Base-by-base conservation (phyloP, 2,888 invertebrate species). In the Onthophagus sagittarius region DNA sequence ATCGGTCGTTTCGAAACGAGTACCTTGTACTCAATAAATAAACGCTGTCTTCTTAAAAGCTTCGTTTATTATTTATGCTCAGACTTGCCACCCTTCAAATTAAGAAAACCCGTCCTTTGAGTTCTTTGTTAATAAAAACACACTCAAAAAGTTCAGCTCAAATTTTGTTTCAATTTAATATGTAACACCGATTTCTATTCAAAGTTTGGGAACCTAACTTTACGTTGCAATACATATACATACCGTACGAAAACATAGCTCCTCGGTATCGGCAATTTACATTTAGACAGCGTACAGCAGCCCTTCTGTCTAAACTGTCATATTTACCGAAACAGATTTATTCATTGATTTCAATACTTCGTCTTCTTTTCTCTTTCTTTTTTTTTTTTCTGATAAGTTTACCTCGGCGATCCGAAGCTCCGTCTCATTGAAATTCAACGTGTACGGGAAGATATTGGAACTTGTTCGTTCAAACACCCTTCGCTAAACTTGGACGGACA, bases 21-120 rank as follows among this genome's bases (percentile, higher is more conserved):
- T 69, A 72, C 75, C 74, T 72, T 75, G 77, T 76, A 75, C 74
- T 76, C 76, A 74, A 77, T 77, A 77, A 77, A 74, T 73, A 74
- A 70, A 70, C 70, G 71, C 75, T 77, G 75, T 76, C 76, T 73
- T 77, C 77, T 76, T 77, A 77, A 76, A 77, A 76, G 77, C 76
- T 74, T 76, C 74, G 74, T 74, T 74, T 74, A 74, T 74, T 74
- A 74, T 74, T 74, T 72, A 74, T 53, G 74, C 67, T 13, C 39
- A 53, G 39, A 15, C 64, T 63, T 31, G 15, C 15, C 15, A n/a
- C 71, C 62, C n/a, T 63, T 11, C 15, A 15, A 14, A 15, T 53
- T 62, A 62, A 13, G 62, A 71, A 71, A 31, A 62, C 31, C 31
- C 9, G 31, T 23, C 31, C 7, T 23, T 67, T 67, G 3, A 1